These are phyloP conservation scores for Drosophila arizonae DNA, from an alignment of 1,140 invertebrate genomes.

Conservation along the genomic window DNA sequence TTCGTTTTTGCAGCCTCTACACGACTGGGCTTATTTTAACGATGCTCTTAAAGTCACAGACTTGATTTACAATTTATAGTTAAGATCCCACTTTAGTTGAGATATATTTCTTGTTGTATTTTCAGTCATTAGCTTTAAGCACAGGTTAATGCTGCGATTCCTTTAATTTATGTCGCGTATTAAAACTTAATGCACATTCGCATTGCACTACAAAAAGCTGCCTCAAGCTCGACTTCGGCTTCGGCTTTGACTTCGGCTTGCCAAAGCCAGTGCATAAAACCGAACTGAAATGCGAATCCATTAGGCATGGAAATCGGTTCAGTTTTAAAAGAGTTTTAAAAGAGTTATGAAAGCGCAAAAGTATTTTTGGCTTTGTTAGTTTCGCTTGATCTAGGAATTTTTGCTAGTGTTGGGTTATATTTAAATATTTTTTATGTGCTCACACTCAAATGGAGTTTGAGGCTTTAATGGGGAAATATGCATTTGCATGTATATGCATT, in stretches of 20 bases:
- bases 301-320: not conserved
- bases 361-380: too few relatives aligned
- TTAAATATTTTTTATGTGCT: too few relatives aligned
- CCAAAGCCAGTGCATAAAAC: not conserved
- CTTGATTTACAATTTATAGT: conserved; percentile 1
- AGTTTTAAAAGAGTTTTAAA: not conserved
- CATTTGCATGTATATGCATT: too few relatives aligned
- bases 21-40: conserved; percentile 13
- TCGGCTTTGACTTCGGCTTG: not conserved
- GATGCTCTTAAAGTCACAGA: conserved; percentile 20
- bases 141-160: not conserved
- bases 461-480: too few relatives aligned
- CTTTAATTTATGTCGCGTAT: conserved; percentile 4
- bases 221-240: not conserved
- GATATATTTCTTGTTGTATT: not conserved
- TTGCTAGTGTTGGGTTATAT: too few relatives aligned
- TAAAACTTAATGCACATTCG: conserved; percentile 2
- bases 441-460: too few relatives aligned
- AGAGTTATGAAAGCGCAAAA: not conserved
- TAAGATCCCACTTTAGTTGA: not conserved
- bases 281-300: not conserved
- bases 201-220: not conserved
- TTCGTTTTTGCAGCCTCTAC: not conserved
- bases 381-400: too few relatives aligned
- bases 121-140: not conserved